Evolutionary conservation across 2,888 invertebrate species (phyloP), one percentile per base, ranked within the genome.

Genomic region (Drosophila lacicola): DNA sequence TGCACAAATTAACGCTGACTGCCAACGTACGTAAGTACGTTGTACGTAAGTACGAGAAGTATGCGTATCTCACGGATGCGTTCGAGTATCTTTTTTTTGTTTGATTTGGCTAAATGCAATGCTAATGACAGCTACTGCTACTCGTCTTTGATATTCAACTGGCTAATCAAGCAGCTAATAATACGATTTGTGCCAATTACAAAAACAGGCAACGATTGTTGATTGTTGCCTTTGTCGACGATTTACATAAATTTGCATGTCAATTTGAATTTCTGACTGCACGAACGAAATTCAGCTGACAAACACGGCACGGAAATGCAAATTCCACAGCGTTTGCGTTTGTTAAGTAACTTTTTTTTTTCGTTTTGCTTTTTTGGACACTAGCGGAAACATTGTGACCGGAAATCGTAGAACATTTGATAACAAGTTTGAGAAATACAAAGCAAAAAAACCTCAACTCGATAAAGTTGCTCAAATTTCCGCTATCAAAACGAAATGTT

Each of bases 341-440:
- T 13, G 37, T 42, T 11, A 51, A 46, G 33, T 60, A 8, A 9
- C 25, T 37, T 61, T 47, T 36, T 33, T 53, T 21, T 39, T 14
- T 6, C 17, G 21, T 39, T 67, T 53, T 53, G 13, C 3, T 25
- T 33, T 46, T 67, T 53, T 53, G 13, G 58, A 14, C 46, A 21
- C 53, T 45, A 51, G 61, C 71, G 74, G 65, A 70, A 66, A 62
- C 61, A 64, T 67, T 70, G 66, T 42, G 37, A 51, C 78, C 74
- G 77, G 77, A 77, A 77, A 78, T 66, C 61, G 60, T 64, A 70
- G 77, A 78, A 77, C 67, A 50, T 75, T 77, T 72, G 60, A 60
- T 56, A 77, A 72, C 78, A 55, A 55, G 77, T 74, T 78, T 74
- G 19, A 63, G 34, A 25, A 54, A 61, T 33, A 19, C 11, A 47